Base-by-base conservation (phyloP, 2,888 invertebrate genomes). In the Monochamus alternatus region DNA sequence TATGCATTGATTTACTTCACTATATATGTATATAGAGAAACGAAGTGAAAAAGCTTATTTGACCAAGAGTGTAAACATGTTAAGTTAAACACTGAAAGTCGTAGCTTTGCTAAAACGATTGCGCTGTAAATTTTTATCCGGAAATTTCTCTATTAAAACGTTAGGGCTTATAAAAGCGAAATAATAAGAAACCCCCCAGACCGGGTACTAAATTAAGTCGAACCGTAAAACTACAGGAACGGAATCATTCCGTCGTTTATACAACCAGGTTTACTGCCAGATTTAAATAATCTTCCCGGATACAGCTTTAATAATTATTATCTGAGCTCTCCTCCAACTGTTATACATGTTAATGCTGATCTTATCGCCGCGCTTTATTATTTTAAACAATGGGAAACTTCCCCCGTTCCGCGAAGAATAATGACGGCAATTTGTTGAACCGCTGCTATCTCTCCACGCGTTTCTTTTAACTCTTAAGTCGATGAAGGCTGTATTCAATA, bases 281-380 rank as follows among this genome's bases (percentile, higher is more conserved):
- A 38, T 64, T 64, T 47, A n/a, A 64, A 64, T 47, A 64, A 63
- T 63, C 64, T 64, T n/a, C n/a, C 14, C 14, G 47, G 55, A 55
- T 55, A 47, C 30, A 47, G 64, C 31, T 47, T 30, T 0, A 31
- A 47, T 30, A 31, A 64, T 64, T 47, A 64, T 47, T 47, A 38
- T 47, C 31, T 31, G 22, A 64, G 30, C 64, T 31, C 3, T 47
- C n/a, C 47, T 64, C 22, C 47, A 47, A 22, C 47, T n/a, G 47
- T 47, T 63, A 14, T 12, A 63, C 43, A 63, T 14, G 2, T 63
- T 38, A 9, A 30, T 47, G 64, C 9, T 64, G 64, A 51, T 64
- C 47, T 64, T 64, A 64, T 64, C 64, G 31, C 31, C 47, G 44
- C 5, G 5, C 47, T 51, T 64, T 64, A 64, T 64, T 38, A 38